Conservation (phyloP, 2,888 invertebrate genomes). For the Andrena minutula region DNA sequence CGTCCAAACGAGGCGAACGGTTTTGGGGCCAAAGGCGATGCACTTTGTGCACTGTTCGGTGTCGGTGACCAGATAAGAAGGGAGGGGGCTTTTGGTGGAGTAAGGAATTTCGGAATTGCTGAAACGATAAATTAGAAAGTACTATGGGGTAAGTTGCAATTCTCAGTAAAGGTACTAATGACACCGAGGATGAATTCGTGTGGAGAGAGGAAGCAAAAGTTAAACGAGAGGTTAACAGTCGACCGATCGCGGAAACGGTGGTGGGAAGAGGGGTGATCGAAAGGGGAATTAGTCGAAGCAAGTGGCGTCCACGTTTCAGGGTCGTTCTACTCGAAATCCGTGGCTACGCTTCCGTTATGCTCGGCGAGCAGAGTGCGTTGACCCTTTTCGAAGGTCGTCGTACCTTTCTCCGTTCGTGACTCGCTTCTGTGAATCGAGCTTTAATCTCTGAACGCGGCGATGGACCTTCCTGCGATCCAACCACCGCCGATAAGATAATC, state of each 20-base stretch:
- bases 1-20: too few species aligned
- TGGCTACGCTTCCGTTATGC: slow-evolving; percentile 70
- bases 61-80: too few species aligned
- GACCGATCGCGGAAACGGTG: neutral
- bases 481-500: slow-evolving; percentile 54
- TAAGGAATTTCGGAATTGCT: too few species aligned
- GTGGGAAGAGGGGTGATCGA: neutral
- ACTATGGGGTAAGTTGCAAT: too few species aligned
- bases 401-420: slow-evolving; percentile 70
- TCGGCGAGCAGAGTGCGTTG: slow-evolving; percentile 64
- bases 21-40: too few species aligned
- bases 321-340: slow-evolving; percentile 74
- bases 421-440: slow-evolving; percentile 62
- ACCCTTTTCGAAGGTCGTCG: slow-evolving; percentile 74
- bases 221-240: neutral
- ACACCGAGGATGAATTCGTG: neutral
- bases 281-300: slow-evolving; percentile 39
- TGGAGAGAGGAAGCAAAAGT: neutral
- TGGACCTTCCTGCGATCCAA: neutral
- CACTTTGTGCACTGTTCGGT: too few species aligned
- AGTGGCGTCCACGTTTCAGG: slow-evolving; percentile 51
- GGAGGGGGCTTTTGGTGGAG: too few species aligned
- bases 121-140: too few species aligned
- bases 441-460: slow-evolving; percentile 47
- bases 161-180: too few species aligned